Evolutionary conservation across 2,797 vertebrate genomes (phyloP).

Genomic region (Falco peregrinus): DNA sequence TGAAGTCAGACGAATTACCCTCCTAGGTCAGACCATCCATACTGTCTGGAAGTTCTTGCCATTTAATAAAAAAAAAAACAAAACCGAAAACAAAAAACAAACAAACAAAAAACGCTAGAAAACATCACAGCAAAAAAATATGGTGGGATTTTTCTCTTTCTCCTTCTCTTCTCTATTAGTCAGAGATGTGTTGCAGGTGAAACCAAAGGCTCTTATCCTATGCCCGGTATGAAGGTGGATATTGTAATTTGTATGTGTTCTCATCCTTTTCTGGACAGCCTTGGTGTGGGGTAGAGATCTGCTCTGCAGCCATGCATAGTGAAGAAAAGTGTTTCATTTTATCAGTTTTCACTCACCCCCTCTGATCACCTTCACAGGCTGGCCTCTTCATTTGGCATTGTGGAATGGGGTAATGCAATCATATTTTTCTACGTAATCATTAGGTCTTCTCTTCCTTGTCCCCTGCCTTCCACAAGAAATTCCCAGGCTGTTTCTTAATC

Average conservation of each 20-base stretch:
- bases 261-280: not conserved
- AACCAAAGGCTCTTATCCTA: not conserved
- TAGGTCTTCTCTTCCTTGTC: not conserved
- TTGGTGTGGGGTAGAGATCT: not conserved
- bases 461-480: not conserved
- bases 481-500: not conserved
- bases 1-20: not conserved
- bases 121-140: not conserved
- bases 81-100: no score
- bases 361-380: not conserved
- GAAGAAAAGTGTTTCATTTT: not conserved
- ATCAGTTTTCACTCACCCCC: not conserved
- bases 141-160: not conserved
- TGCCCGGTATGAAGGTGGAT: not conserved
- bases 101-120: not conserved
- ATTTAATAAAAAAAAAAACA: not conserved
- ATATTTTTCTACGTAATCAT: not conserved
- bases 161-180: not conserved
- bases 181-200: not conserved
- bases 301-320: not conserved
- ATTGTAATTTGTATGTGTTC: not conserved
- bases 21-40: not conserved
- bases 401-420: not conserved
- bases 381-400: not conserved
- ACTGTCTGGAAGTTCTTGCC: not conserved